Evolutionary conservation across 2,888 invertebrate species (phyloP).

Genomic region (Tachina grossa): DNA sequence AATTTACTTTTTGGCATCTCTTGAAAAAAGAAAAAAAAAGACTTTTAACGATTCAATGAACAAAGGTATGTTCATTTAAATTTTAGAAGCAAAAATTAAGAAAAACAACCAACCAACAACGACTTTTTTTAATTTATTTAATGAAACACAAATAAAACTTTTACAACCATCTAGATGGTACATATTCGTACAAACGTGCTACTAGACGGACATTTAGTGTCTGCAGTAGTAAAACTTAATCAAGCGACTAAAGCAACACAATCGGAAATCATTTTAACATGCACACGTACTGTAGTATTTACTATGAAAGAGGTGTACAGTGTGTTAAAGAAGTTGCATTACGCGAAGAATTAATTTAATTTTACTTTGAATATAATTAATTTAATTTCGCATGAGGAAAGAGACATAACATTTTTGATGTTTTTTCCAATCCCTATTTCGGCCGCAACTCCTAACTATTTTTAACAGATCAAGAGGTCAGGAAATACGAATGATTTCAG

Average conservation of each 20-base stretch:
- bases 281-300: conserved; percentile 32
- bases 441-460: too few species aligned
- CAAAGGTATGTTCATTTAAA: conserved; percentile 32
- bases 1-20: conserved; percentile 52
- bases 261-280: conserved; percentile 62
- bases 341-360: not conserved
- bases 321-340: conserved; percentile 2
- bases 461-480: too few species aligned
- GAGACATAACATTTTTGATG: too few species aligned
- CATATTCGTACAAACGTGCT: not conserved
- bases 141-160: conserved; percentile 60
- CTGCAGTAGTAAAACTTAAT: conserved; percentile 40
- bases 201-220: not conserved
- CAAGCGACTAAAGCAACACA: conserved; percentile 62
- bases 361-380: too few species aligned
- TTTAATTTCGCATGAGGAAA: too few species aligned
- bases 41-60: conserved; percentile 47
- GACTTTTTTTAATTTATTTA: conserved; percentile 43
- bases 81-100: conserved; percentile 10
- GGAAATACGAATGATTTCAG: too few species aligned
- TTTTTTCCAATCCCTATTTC: too few species aligned
- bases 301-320: conserved; percentile 3
- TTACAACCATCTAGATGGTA: conserved; percentile 30
- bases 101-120: not conserved
- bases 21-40: conserved; percentile 9